Conservation (phyloP, 2,113 vertebrate genomes). For the Anhinga anhinga region DNA sequence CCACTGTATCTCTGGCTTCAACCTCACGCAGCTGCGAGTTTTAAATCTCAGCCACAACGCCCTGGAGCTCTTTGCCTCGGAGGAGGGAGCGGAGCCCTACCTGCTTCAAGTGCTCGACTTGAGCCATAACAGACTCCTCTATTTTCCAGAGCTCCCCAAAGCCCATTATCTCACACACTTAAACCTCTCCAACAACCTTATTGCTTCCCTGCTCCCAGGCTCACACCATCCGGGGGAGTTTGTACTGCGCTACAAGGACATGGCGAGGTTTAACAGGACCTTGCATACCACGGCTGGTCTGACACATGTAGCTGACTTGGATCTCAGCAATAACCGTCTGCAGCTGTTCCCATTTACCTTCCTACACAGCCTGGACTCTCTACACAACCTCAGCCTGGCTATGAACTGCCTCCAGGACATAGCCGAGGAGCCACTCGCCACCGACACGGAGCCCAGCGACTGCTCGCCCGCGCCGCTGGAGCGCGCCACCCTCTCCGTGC, state of each 20-base stretch:
- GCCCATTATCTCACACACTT: slow-evolving; percentile 68
- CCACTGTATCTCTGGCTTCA: slow-evolving; percentile 75
- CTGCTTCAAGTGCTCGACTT: slow-evolving; percentile 76
- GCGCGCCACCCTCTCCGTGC: slow-evolving; percentile 36
- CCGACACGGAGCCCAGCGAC: not conserved
- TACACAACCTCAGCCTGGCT: slow-evolving; percentile 75
- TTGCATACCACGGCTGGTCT: not conserved
- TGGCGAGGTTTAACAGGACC: slow-evolving; percentile 8
- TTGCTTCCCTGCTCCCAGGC: slow-evolving; percentile 60
- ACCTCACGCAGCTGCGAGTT: slow-evolving; percentile 71
- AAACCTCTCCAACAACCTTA: slow-evolving; percentile 78
- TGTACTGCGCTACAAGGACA: slow-evolving; percentile 56
- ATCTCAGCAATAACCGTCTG: slow-evolving; percentile 81
- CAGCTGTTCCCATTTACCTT: slow-evolving; percentile 70
- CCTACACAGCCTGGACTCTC: slow-evolving; percentile 65
- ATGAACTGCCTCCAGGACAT: slow-evolving; percentile 78
- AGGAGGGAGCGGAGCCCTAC: slow-evolving; percentile 45
- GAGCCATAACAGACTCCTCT: slow-evolving; percentile 78
- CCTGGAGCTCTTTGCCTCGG: slow-evolving; percentile 70
- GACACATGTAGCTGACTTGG: slow-evolving; percentile 66
- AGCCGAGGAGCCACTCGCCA: not conserved
- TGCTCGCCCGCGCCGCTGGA: rapidly evolving
- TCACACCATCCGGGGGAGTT: not conserved
- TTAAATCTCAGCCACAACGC: slow-evolving; percentile 79
- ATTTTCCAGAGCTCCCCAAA: slow-evolving; percentile 75